Percentiles rank a stretch among this genome's conserved stretches.
phyloP scores from a whole-genome alignment of 2,113 vertebrate genomes.

The Antechinus flavipes region DNA sequence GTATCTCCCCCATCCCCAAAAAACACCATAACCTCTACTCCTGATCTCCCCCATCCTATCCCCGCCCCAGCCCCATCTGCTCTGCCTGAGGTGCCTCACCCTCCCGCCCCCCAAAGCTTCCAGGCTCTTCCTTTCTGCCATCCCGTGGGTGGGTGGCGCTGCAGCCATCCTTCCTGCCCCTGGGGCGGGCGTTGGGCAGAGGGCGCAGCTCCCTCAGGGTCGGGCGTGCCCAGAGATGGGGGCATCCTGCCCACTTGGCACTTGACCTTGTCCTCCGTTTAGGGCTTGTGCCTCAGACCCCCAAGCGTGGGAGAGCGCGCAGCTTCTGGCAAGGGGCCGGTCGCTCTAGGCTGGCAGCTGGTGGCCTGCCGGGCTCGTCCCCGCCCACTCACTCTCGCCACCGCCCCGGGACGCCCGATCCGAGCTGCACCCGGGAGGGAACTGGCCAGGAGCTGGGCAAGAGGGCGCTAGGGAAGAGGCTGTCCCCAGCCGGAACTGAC shows the following conservation, averaged over 20 bases:
- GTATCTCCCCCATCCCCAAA: not conserved
- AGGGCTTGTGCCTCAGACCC: not conserved
- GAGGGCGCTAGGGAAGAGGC: not conserved
- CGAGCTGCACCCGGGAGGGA: not conserved
- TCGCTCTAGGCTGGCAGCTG: not conserved
- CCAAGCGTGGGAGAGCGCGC: not conserved
- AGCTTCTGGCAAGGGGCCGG: fast-evolving
- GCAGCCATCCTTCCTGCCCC: not conserved
- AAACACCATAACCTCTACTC: not conserved
- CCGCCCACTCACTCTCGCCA: not conserved
- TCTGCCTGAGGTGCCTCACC: not conserved
- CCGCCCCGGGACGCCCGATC: not conserved
- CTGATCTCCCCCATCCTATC: not conserved
- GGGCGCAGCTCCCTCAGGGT: not conserved
- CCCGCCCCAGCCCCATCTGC: not conserved
- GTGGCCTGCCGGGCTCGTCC: not conserved
- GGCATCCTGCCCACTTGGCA: not conserved
- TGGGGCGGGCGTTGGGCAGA: not conserved
- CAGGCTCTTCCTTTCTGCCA: not conserved
- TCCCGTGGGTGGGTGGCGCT: not conserved
- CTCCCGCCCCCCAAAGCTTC: not conserved
- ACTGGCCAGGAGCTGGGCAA: not conserved
- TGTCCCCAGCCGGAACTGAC: too few relatives aligned
- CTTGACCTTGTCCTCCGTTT: not conserved
- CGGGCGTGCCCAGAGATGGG: not conserved